phyloP scores from a whole-genome alignment of 2,113 vertebrate species.

The Carettochelys insculpta region DNA sequence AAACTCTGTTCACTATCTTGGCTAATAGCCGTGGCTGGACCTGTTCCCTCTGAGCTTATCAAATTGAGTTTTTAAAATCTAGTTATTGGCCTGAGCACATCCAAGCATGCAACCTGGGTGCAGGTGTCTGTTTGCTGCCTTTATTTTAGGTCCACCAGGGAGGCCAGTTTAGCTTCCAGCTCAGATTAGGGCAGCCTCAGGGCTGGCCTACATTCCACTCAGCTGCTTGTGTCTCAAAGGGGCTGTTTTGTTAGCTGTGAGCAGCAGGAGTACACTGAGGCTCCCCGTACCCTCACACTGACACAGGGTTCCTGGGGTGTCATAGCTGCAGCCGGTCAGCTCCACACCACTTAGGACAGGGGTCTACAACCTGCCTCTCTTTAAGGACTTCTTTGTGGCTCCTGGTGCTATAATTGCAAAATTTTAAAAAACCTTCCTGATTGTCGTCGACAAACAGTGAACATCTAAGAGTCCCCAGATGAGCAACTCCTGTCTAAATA shows the following conservation, averaged over 20 bases:
- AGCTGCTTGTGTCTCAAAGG: not conserved
- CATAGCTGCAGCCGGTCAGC: not conserved
- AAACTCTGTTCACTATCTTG: not conserved
- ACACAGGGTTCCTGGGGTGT: not conserved
- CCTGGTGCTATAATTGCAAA: no score
- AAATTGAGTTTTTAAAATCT: not conserved
- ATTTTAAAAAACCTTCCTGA: no score
- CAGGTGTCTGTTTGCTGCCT: not conserved
- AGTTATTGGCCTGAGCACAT: not conserved
- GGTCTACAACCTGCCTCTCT: no score
- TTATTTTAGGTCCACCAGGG: accelerated
- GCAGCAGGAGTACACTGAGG: not conserved
- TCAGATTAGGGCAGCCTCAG: accelerated
- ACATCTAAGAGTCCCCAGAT: no score
- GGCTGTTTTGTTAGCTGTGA: not conserved
- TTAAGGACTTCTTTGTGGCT: no score
- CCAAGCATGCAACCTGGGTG: not conserved
- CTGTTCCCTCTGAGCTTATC: not conserved
- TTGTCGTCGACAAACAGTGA: no score
- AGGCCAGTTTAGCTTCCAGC: not conserved
- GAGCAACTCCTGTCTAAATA: no score
- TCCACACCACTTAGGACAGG: not conserved
- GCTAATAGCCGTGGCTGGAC: not conserved
- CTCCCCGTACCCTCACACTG: not conserved
- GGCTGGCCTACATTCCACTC: not conserved